Base-by-base conservation (phyloP, 37 sponge, comb jelly and placozoan species). In the Tethya wilhelma region DNA sequence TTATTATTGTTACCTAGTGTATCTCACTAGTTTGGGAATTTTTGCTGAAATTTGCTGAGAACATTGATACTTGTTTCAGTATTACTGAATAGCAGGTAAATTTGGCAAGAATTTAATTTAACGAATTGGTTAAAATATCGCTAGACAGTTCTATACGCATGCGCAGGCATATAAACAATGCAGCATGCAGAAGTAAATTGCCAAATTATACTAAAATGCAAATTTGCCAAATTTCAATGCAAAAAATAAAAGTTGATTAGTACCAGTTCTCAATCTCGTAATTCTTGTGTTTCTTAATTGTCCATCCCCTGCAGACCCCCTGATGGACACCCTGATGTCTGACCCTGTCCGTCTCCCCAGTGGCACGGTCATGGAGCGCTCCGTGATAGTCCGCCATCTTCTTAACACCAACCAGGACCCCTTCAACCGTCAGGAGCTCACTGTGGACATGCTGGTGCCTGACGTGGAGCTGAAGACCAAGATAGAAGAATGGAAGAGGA, bases 251-350 rank as follows among this genome's bases (percentile, higher is more conserved):
- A n/a, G n/a, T n/a, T n/a, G n/a, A n/a, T n/a, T n/a, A n/a, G n/a
- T n/a, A n/a, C n/a, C n/a, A n/a, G n/a, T n/a, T n/a, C 67, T 31
- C 53, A 30, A 1, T 49, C 46, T 49, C 63, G 17, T 37, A 33
- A 60, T 60, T 7, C 22, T n/a, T 37, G 38, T 39, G 9, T 38
- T 22, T n/a, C 44, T 69, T 1, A 5, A 2, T 59, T 40, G 11
- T 29, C 20, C 58, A 5, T 28, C 4, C 74, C 23, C 71, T 19
- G 19, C 64, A 91, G 98, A 98, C 77, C 98, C 98, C 14, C 68
- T 98, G 8, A 98, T 98, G 98, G 91, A 93, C 79, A 98, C 94
- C 0, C 79, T 98, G 72, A 98, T 98, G 98, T 37, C 46, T 46
- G 87, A 98, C 60, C 98, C 98, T 0, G 96, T 98, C 39, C 64